phyloP scores from a whole-genome alignment of 2,797 vertebrate species.

The Chelon labrosus region DNA sequence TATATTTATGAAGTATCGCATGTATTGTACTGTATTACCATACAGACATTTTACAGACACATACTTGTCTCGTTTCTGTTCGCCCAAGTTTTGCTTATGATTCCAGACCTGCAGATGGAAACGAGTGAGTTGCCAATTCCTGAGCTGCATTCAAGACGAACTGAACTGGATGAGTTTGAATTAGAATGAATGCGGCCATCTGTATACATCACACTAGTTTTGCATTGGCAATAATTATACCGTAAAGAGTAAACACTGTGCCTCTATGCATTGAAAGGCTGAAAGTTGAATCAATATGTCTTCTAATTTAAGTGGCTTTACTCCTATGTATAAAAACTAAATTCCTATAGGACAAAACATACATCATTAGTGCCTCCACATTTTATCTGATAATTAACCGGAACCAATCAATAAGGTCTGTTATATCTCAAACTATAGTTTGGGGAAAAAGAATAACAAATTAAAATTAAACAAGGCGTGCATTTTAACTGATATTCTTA shows the following conservation, averaged over 20 bases:
- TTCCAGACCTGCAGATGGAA: constrained; percentile 6
- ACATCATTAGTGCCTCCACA: not conserved
- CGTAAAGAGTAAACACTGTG: not conserved
- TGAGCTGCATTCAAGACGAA: not conserved
- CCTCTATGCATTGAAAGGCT: not conserved
- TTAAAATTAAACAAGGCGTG: too few relatives aligned
- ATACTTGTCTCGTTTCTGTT: not conserved
- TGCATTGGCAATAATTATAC: not conserved
- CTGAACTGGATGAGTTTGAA: not conserved
- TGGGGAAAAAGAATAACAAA: too few relatives aligned
- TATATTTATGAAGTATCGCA: not conserved
- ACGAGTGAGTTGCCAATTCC: constrained; percentile 1
- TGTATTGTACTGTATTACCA: not conserved
- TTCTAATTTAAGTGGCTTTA: not conserved
- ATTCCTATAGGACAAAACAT: not conserved
- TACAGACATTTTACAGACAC: not conserved
- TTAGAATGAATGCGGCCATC: not conserved
- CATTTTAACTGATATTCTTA: too few relatives aligned
- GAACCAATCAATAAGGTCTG: too few relatives aligned
- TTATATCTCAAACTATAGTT: too few relatives aligned
- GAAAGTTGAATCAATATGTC: not conserved
- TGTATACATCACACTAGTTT: not conserved
- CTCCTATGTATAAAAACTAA: too few relatives aligned
- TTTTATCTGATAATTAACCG: too few relatives aligned
- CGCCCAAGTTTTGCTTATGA: not conserved